Percentiles rank a stretch among this genome's conserved stretches.
These are phyloP conservation scores for Neoscelio sp. DNA, from an alignment of 2,888 invertebrate species.

Conservation along the genomic window DNA sequence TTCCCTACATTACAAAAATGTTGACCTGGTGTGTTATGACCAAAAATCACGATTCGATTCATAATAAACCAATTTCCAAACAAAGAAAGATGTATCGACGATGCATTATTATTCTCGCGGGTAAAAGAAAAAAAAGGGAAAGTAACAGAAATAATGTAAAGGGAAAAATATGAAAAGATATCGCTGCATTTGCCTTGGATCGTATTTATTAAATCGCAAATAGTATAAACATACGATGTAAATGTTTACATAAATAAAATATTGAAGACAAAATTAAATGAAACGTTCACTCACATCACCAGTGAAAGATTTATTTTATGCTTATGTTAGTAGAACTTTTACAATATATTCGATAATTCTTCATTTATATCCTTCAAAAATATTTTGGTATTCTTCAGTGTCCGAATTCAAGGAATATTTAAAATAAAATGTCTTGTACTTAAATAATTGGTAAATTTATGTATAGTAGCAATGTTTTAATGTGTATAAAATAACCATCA, in stretches of 20 bases:
- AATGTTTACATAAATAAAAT: constrained; percentile 61
- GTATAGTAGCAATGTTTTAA: too few relatives aligned
- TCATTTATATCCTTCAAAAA: too few relatives aligned
- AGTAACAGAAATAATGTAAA: constrained; percentile 19
- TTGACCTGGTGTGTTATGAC: constrained; percentile 44
- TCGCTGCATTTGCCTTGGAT: constrained; percentile 59
- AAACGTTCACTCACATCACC: too few relatives aligned
- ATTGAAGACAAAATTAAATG: constrained; percentile 26
- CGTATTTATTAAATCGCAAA: constrained; percentile 54
- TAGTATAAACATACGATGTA: constrained; percentile 55
- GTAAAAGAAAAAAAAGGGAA: constrained; percentile 10
- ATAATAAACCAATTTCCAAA: too few relatives aligned
- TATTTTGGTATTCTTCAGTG: too few relatives aligned
- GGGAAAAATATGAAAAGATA: constrained; percentile 35
- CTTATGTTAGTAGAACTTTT: not conserved
- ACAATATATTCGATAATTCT: too few relatives aligned
- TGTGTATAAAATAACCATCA: too few relatives aligned
- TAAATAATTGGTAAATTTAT: too few relatives aligned
- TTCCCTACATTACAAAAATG: constrained; percentile 47
- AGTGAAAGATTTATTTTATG: too few relatives aligned
- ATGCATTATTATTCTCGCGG: constrained; percentile 27
- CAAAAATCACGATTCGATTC: too few relatives aligned
- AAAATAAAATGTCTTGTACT: too few relatives aligned
- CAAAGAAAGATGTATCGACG: constrained; percentile 25
- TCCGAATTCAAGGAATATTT: too few relatives aligned